These are phyloP conservation scores for Neopelma chrysocephalum DNA, from an alignment of 2,797 vertebrate species.

Conservation along the genomic window DNA sequence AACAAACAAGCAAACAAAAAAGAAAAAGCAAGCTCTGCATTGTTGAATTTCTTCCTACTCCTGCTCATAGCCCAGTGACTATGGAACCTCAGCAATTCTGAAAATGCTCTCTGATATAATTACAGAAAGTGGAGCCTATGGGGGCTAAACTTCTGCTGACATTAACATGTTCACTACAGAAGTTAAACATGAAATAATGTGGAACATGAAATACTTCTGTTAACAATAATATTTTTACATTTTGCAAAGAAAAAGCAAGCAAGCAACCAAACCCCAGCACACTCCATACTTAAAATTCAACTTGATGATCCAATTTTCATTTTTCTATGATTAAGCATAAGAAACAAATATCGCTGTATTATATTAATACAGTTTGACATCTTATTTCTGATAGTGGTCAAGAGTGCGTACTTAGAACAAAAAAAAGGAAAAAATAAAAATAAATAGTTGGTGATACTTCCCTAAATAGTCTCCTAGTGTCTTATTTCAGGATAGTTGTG, in stretches of 20 bases:
- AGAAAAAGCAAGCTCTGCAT: not conserved
- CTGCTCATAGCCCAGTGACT: not conserved
- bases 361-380: not conserved
- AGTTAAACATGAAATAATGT: not conserved
- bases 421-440: not conserved
- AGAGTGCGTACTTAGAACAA: fast-evolving
- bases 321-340: not conserved
- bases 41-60: not conserved
- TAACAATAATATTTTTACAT: not conserved
- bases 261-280: not conserved
- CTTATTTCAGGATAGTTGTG: not conserved
- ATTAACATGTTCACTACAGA: not conserved
- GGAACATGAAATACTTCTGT: not conserved
- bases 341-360: not conserved
- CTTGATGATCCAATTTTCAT: not conserved
- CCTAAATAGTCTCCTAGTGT: not conserved
- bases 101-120: not conserved
- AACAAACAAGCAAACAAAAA: not conserved
- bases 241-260: not conserved
- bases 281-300: not conserved
- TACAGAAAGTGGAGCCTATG: not conserved
- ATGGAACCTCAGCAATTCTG: not conserved
- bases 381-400: not conserved
- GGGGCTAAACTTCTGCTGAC: not conserved
- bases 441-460: not conserved